Conservation (phyloP, 2,797 vertebrate genomes). For the Mycteria americana region DNA sequence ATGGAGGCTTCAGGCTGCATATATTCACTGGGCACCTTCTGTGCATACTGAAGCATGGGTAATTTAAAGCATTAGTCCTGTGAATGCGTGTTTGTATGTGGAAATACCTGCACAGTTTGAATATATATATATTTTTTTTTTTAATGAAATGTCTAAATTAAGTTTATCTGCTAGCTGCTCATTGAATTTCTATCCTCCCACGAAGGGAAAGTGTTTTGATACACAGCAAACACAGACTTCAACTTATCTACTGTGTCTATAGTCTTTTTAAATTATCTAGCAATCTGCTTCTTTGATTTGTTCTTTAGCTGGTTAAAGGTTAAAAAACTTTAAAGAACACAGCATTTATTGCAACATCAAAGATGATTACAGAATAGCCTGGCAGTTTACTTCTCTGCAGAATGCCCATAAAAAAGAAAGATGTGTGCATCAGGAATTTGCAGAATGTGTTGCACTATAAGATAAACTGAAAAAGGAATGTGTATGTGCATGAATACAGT, state of each 20-base stretch:
- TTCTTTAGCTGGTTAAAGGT: constrained; percentile 56
- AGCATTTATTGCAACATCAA: constrained; percentile 60
- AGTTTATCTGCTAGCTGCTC: neutral
- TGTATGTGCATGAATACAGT: neutral
- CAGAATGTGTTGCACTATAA: constrained; percentile 43
- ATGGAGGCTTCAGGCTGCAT: neutral
- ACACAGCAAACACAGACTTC: constrained; percentile 21
- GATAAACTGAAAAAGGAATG: constrained; percentile 67
- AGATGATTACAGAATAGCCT: constrained; percentile 57
- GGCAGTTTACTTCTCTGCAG: constrained; percentile 42
- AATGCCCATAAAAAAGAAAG: constrained; percentile 70
- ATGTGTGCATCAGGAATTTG: constrained; percentile 44
- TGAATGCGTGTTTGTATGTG: neutral
- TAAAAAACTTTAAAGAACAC: constrained; percentile 56
- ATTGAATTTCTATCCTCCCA: neutral
- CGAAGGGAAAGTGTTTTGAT: neutral
- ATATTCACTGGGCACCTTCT: neutral
- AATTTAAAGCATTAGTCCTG: neutral
- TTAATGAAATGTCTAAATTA: neutral
- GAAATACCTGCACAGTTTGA: neutral
- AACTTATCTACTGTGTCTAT: constrained; percentile 36
- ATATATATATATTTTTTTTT: neutral
- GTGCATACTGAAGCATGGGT: neutral
- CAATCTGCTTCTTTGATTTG: constrained; percentile 42
- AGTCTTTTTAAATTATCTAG: constrained; percentile 24